Base-by-base conservation (phyloP, 1,140 invertebrate genomes). In the Papilio machaon region DNA sequence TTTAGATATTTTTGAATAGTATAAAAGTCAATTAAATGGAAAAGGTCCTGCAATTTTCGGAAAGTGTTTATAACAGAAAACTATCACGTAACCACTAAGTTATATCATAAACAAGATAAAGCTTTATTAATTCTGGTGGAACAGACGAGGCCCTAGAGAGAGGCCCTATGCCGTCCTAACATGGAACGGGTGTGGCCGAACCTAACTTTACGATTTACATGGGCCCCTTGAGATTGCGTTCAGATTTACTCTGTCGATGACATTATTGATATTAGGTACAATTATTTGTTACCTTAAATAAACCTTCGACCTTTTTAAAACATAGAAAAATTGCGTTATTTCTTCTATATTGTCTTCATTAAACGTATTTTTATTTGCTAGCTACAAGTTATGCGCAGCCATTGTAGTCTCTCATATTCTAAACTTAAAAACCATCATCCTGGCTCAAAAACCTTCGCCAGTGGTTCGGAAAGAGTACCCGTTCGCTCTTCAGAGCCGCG, bases 201-300 rank as follows among this genome's bases (percentile, higher is more conserved):
- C 74, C 11, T 52, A 76, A 52, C 19, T 76, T 76, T 76, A 76
- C 74, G 52, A 76, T 76, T 76, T 49, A 76, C 43, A 76, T 76
- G 11, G 47, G 43, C 38, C 73, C 8, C 73, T 73, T n/a, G 73
- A 73, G 73, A 73, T 73, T 73, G 9, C 17, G 73, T 73, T 38
- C 73, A 9, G 73, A 73, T 73, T 73, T 73, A 73, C 38, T 23
- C 38, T 43, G 17, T 46, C 73, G 73, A 73, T 73, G 38, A 23
- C 38, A 47, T 47, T 46, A 74, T 43, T 74, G 38, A 74, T 43
- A 38, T 70, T 4, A 70, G 2, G 11, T 70, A 35, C 30, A 60
- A 60, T 10, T 54, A 54, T 17, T 30, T 73, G 73, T 35, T 58
- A 43, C 78, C 77, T 81, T 84, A 83, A 88, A 83, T 67, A 67